Evolutionary conservation across 2,888 invertebrate species (phyloP), one percentile per base, ranked within the genome.

Genomic region (Drosophila picticornis): DNA sequence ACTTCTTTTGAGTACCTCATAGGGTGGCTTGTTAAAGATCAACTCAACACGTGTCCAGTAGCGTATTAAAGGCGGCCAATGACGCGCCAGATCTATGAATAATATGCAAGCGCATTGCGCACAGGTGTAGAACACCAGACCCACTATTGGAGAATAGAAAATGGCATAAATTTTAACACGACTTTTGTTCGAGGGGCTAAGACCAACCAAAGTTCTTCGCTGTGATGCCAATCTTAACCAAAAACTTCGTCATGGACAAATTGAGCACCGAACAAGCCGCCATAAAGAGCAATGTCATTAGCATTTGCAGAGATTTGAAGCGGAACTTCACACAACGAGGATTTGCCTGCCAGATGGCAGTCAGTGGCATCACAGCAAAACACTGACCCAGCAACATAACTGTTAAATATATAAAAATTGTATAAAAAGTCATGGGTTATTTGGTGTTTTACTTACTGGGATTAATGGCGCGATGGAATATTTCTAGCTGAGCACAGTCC

Each of bases 291-390:
- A 90, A 0, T 0, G 91, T 84, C 4, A 78, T 25, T 1, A 92
- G 3, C 68, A 90, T 84, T 60, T 82, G 88, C 3, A 87, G 3
- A 0, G 93, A 91, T 59, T 81, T 90, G 11, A 90, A 77, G 9
- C 88, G 73, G 58, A 93, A 93, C 2, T 83, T 85, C 19, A 92
- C 38, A 16, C 79, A 74, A 29, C 87, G 86, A 0, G 92, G 93
- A 84, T 94, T 93, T 0, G 92, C 63, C 1, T 92, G 91, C 38
- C 90, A 91, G 2, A 94, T 83, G 2, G 94, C 94, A 55, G 90
- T 84, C 1, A 95, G 93, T 0, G 95, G 95, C 91, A 95, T 92
- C 43, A 95, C 69, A 3, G 94, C 94, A 71, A 95, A 94, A 48
- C 93, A 94, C 83, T 95, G 94, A 0, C 94, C 95, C 62, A 95